These are phyloP conservation scores for Paedocypris sp. DNA, from an alignment of 2,113 vertebrate genomes.

Conservation along the genomic window DNA sequence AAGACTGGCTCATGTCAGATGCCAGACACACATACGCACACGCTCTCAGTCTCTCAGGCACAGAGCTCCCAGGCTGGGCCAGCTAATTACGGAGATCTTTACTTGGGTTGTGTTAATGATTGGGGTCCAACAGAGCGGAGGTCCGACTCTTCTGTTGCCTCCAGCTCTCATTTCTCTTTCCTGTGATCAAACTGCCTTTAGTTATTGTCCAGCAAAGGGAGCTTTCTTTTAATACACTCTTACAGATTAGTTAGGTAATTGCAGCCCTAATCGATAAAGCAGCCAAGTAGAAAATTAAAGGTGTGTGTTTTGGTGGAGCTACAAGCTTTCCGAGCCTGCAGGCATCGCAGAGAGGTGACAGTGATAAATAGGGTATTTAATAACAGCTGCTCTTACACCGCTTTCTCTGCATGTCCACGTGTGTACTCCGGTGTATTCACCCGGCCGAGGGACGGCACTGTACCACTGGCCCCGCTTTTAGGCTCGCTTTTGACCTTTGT, in stretches of 20 bases:
- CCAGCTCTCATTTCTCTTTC: constrained; percentile 57
- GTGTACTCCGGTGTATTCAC: constrained; percentile 26
- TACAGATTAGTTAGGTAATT: constrained; percentile 70
- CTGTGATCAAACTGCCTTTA: constrained; percentile 67
- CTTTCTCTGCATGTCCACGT: constrained; percentile 29
- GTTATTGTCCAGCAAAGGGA: constrained; percentile 73
- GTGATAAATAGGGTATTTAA: constrained; percentile 78
- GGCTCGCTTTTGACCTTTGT: constrained; percentile 24
- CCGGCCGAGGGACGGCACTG: not conserved
- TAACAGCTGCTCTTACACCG: constrained; percentile 66
- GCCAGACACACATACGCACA: constrained; percentile 35
- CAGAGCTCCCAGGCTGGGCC: constrained; percentile 14
- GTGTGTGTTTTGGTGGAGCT: constrained; percentile 45
- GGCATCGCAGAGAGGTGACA: constrained; percentile 60
- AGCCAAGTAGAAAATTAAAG: constrained; percentile 69
- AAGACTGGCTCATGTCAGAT: constrained; percentile 54
- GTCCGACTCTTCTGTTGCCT: constrained; percentile 49
- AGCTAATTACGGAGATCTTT: constrained; percentile 55
- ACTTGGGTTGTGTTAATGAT: constrained; percentile 63
- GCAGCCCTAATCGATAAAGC: constrained; percentile 67
- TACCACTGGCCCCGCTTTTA: constrained; percentile 3
- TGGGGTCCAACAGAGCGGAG: constrained; percentile 35
- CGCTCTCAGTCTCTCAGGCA: not conserved
- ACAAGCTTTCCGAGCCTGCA: constrained; percentile 60
- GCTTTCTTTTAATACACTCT: constrained; percentile 69